Evolutionary conservation across 2,888 invertebrate species (phyloP).

Genomic region (Amphipoea lucens): DNA sequence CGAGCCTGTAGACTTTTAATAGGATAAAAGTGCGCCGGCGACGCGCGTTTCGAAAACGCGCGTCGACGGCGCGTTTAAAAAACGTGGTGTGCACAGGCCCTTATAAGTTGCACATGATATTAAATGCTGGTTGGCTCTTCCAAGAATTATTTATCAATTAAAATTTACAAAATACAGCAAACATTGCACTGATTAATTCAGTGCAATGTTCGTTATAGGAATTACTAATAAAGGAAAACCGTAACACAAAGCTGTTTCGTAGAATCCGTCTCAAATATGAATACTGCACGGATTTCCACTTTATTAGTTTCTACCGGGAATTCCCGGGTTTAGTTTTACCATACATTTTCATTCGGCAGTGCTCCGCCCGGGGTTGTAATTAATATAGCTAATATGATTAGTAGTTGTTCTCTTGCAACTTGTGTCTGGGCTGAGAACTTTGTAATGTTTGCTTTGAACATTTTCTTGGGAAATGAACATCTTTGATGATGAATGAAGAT

Average conservation of each 20-base stretch:
- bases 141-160: background rate
- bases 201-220: no score
- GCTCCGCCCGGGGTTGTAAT: constrained; percentile 83
- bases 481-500: background rate
- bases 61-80: no score
- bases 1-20: no score
- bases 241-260: constrained; percentile 41
- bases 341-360: constrained; percentile 88
- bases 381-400: constrained; percentile 89
- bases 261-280: constrained; percentile 51
- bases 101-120: background rate
- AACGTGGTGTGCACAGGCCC: no score
- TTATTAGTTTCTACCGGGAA: constrained; percentile 71
- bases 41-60: no score
- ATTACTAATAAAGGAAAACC: constrained; percentile 29
- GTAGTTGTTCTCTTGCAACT: constrained; percentile 83
- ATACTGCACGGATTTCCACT: constrained; percentile 65
- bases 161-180: background rate
- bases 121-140: background rate
- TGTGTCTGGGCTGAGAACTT: constrained; percentile 51
- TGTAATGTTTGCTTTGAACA: constrained; percentile 25
- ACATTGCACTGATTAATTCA: constrained; percentile 3
- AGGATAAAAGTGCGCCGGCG: no score
- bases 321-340: constrained; percentile 70
- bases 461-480: constrained; percentile 5